Evolutionary conservation across 2,797 vertebrate species (phyloP), one percentile per base, ranked within the genome.

Genomic region (Dicrostonyx torquatus): DNA sequence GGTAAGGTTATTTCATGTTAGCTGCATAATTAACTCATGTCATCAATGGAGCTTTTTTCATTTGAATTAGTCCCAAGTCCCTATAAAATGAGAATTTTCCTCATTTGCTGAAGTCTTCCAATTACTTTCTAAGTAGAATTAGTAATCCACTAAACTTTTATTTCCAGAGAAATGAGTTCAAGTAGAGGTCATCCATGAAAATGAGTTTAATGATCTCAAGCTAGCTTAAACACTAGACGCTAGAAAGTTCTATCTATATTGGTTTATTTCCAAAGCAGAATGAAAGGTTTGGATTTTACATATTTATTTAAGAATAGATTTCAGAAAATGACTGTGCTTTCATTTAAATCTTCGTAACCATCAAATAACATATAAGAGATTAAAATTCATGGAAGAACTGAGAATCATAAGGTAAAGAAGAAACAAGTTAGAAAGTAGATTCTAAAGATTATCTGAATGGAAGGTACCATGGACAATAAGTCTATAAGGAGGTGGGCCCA

Each of bases 71-170:
- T 97, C 89, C 94, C 94, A 4, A 94, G 94, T 95, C 48, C 87
- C 95, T 97, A 93, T 93, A 97, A 97, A 97, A 97, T 97, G 96
- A 97, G 96, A 97, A 95, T 97, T 97, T 97, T 93, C 85, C 82
- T 97, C 95, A 97, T 97, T 97, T 97, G 85, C 87, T 78, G 84
- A 97, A 97, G 96, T 95, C 94, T 97, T 96, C 73, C 94, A 97
- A 97, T 97, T 97, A 96, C 96, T 97, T 95, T 97, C 94, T 94
- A 97, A 94, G 91, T 97, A 97, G 96, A 97, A 97, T 97, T 97
- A 95, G 95, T 96, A 95, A 86, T 94, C 62, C 77, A 97, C 95
- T 97, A 97, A 97, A 97, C 96, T 96, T 97, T 97, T 96, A 97
- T 97, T 96, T 97, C 93, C 94, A 94, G 90, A 95, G 95, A 97